A percentile compares a stretch with the other conserved stretches of the same genome.
These are phyloP conservation scores for Hypsibius dujardini DNA, from an alignment of 1,140 invertebrate species.

Conservation along the genomic window DNA sequence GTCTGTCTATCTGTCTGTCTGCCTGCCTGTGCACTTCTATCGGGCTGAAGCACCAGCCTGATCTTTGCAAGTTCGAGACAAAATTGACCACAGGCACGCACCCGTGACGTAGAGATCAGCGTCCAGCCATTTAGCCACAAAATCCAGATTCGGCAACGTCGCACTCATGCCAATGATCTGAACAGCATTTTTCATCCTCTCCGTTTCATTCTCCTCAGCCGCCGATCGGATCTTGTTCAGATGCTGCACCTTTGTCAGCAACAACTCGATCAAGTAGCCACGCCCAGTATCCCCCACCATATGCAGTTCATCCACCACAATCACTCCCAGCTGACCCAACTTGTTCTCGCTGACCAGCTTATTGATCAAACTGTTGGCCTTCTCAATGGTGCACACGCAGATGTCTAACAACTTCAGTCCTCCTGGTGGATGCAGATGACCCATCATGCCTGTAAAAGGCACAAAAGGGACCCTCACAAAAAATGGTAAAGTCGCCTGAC, in stretches of 20 bases:
- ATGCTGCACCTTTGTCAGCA: neutral
- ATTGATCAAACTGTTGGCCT: neutral
- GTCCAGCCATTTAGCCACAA: constrained; percentile 66
- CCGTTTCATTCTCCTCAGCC: neutral
- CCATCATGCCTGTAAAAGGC: constrained; percentile 97
- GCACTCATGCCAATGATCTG: constrained; percentile 72
- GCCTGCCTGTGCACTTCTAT: too few species aligned
- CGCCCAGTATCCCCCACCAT: constrained; percentile 69
- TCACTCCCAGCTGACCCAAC: constrained; percentile 53
- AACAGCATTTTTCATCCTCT: too few species aligned
- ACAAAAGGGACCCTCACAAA: too few species aligned
- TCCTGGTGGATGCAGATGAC: constrained; percentile 54
- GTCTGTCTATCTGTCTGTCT: too few species aligned
- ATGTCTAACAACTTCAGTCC: neutral
- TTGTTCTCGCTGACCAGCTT: constrained; percentile 51
- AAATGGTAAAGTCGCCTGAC: too few species aligned
- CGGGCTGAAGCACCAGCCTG: too few species aligned
- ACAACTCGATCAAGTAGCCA: constrained; percentile 31
- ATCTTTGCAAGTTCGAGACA: too few species aligned
- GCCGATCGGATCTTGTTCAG: neutral
- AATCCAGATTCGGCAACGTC: constrained; percentile 46
- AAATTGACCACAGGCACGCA: constrained; percentile 3
- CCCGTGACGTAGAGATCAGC: constrained; percentile 38
- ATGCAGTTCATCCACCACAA: constrained; percentile 90
- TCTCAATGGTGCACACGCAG: neutral